Evolutionary conservation across 2,113 vertebrate species (phyloP).

Genomic region (Dryoscopus gambensis): DNA sequence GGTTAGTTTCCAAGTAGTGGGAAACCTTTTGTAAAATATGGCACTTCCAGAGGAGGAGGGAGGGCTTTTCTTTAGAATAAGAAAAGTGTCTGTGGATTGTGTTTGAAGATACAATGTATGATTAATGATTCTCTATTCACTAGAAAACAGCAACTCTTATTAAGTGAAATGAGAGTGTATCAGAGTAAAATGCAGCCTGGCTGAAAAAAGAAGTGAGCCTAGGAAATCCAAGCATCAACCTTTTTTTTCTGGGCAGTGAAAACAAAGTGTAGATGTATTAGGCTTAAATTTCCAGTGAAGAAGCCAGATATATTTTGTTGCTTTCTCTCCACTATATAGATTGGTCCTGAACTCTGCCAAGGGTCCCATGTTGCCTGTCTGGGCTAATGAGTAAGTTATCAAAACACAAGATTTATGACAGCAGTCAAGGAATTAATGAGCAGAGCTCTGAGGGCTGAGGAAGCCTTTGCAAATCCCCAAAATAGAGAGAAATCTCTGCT

Average conservation of each 20-base stretch:
- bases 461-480: background rate
- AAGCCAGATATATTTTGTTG: background rate
- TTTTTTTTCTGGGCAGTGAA: background rate
- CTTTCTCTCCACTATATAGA: background rate
- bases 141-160: background rate
- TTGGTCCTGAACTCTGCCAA: background rate
- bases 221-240: background rate
- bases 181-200: background rate
- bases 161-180: background rate
- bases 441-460: background rate
- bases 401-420: slow-evolving; percentile 23
- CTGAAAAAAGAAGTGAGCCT: background rate
- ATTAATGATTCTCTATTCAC: slow-evolving; percentile 38
- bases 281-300: background rate
- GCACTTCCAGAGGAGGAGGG: background rate
- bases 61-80: background rate
- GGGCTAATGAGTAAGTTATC: slow-evolving; percentile 27
- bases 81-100: slow-evolving; percentile 6
- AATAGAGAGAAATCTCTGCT: slow-evolving; percentile 23
- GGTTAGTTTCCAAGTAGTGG: background rate
- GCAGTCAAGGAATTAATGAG: slow-evolving; percentile 16
- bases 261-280: background rate
- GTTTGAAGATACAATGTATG: slow-evolving; percentile 27
- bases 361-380: background rate
- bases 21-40: background rate